Base-by-base conservation (phyloP, 2,113 vertebrate genomes). In the Otus sunia region DNA sequence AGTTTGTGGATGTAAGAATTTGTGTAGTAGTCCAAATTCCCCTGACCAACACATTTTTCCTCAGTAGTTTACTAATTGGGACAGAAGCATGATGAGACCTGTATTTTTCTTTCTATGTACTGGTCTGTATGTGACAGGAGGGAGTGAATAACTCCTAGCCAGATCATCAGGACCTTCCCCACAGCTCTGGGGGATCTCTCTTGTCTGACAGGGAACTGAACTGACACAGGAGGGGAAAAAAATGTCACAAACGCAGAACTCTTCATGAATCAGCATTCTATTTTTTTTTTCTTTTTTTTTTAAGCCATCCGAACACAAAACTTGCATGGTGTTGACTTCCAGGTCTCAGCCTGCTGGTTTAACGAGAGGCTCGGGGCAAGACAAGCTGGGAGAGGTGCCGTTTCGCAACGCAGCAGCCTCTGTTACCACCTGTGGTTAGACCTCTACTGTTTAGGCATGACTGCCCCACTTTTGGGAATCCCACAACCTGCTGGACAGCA, bases 231-330 rank as follows among this genome's bases (percentile, higher is more conserved):
- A 76, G 2, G 13, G 60, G 4, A 0, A 8, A 15, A 36, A 59
- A 16, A n/a, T 0, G 9, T 27, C 34, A 34, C 6, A 30, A 25
- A 7, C 5, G 22, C 3, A 4, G 14, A 41, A 7, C 1, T 43
- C 2, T 20, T 50, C 14, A 21, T 7, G 21, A 45, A 92, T 25
- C 19, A 26, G 18, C 15, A 1, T 69, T 64, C 32, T 6, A 27
- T 11, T 34, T 16, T 6, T 30, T 11, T 34, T 16, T 52, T 72
- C 23, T 37, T 1, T 0, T 0, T 19, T 45, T n/a, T 45, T 83
- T 60, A 11, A 37, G 68, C 22, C 17, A 34, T 2, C 10, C 4
- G 2, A 69, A 20, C 59, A 60, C 5, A 15, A 27, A 59, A 14
- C 4, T 19, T 41, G 32, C 25, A 19, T 55, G 23, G 5, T 25